A percentile compares a stretch with the other conserved stretches of the same genome.
Conservation (phyloP, 2,113 vertebrate genomes). For the Poicephalus meyeri region DNA sequence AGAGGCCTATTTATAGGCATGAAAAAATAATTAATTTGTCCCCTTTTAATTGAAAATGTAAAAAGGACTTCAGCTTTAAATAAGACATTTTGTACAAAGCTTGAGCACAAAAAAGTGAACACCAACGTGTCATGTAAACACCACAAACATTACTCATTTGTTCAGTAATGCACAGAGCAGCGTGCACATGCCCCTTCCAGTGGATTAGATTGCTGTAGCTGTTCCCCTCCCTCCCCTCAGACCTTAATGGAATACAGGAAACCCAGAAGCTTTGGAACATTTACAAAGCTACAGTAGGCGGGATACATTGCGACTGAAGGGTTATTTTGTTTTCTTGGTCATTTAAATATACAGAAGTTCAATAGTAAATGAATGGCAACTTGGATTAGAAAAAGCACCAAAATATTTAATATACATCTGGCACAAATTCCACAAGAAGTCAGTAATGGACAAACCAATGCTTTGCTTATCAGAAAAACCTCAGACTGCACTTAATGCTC, state of each 20-base stretch:
- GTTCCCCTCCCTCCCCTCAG: conserved; percentile 4
- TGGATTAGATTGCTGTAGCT: neutral
- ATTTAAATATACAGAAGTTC: conserved; percentile 59
- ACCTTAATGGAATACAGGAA: conserved; percentile 47
- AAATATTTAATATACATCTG: conserved; percentile 75
- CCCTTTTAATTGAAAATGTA: conserved; percentile 71
- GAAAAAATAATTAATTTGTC: conserved; percentile 61
- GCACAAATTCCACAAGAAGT: conserved; percentile 70
- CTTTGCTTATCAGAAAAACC: conserved; percentile 47
- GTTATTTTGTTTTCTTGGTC: neutral
- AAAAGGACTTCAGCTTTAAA: conserved; percentile 69
- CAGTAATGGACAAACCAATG: conserved; percentile 62
- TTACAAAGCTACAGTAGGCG: conserved; percentile 56
- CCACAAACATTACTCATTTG: conserved; percentile 34
- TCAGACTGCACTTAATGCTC: conserved; percentile 56
- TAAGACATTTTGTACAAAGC: conserved; percentile 69
- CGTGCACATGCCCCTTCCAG: neutral
- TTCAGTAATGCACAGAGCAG: conserved; percentile 16
- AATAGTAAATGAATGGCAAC: conserved; percentile 61
- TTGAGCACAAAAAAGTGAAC: conserved; percentile 64
- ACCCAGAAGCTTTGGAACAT: conserved; percentile 42
- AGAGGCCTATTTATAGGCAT: conserved; percentile 51
- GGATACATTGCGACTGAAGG: conserved; percentile 26
- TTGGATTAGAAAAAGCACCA: conserved; percentile 72
- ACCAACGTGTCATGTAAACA: conserved; percentile 57